Conservation (phyloP, 2,888 invertebrate species). For the Galerucella pusilla region DNA sequence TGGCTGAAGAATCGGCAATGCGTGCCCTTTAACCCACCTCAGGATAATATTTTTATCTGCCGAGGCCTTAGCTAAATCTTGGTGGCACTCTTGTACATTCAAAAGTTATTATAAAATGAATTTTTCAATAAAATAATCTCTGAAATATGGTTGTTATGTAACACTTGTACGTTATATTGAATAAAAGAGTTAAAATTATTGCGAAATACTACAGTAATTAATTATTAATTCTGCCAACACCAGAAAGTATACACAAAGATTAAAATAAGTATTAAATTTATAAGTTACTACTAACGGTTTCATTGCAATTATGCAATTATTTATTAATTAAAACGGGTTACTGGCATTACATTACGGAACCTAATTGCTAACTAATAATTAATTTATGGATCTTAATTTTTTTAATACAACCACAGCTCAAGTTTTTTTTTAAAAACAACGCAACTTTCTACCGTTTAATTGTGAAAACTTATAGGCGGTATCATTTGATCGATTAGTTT, state of each 20-base stretch:
- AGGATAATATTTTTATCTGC: too few relatives aligned
- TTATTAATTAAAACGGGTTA: constrained; percentile 15
- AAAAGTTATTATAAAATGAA: too few relatives aligned
- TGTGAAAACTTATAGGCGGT: neutral
- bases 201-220: neutral
- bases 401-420: neutral
- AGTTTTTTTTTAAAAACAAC: neutral
- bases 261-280: constrained; percentile 3
- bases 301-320: constrained; percentile 15
- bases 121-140: neutral
- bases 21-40: too few relatives aligned
- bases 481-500: neutral
- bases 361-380: constrained; percentile 9
- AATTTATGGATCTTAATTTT: constrained; percentile 14
- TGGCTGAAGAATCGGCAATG: too few relatives aligned
- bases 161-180: neutral
- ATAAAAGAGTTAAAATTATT: constrained; percentile 1
- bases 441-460: neutral
- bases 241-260: constrained; percentile 6
- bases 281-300: neutral
- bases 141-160: neutral
- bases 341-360: constrained; percentile 7
- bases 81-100: too few relatives aligned
- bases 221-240: neutral
- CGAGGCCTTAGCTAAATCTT: too few relatives aligned